Evolutionary conservation across 2,113 vertebrate genomes (phyloP).

Genomic region (Callorhinus ursinus): DNA sequence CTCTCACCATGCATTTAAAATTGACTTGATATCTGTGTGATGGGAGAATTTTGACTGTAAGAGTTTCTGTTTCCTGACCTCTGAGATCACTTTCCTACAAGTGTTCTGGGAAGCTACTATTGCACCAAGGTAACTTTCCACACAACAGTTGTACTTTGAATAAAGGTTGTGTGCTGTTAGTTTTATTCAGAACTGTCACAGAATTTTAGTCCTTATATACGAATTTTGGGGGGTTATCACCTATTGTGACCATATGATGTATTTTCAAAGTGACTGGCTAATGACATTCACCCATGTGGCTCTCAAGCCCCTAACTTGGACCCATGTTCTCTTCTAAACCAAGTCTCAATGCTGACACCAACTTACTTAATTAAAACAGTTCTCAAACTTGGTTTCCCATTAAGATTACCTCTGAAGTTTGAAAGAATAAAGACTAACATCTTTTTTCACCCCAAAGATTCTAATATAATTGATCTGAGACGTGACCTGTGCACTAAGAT

Average conservation of each 20-base stretch:
- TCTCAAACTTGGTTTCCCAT: not conserved
- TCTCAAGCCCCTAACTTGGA: not conserved
- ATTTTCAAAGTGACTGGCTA: not conserved
- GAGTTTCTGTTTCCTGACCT: not conserved
- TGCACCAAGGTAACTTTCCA: not conserved
- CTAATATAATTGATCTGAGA: not conserved
- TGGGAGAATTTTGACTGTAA: not conserved
- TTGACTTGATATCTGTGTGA: not conserved
- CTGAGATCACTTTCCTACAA: not conserved
- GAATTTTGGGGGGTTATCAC: not conserved
- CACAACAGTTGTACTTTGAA: not conserved
- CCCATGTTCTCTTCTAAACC: not conserved
- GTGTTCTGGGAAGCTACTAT: not conserved
- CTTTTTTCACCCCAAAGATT: not conserved
- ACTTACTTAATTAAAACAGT: not conserved
- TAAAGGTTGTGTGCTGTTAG: not conserved
- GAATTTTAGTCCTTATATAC: not conserved
- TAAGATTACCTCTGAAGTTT: not conserved
- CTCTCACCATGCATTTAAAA: not conserved
- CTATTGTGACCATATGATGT: rapidly evolving
- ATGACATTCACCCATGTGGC: not conserved
- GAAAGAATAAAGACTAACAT: not conserved
- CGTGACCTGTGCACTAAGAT: not conserved
- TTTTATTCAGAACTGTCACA: not conserved
- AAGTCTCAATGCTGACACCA: not conserved